Evolutionary conservation across 2,113 vertebrate species (phyloP), one percentile per base, ranked within the genome.

Genomic region (Trichechus manatus): DNA sequence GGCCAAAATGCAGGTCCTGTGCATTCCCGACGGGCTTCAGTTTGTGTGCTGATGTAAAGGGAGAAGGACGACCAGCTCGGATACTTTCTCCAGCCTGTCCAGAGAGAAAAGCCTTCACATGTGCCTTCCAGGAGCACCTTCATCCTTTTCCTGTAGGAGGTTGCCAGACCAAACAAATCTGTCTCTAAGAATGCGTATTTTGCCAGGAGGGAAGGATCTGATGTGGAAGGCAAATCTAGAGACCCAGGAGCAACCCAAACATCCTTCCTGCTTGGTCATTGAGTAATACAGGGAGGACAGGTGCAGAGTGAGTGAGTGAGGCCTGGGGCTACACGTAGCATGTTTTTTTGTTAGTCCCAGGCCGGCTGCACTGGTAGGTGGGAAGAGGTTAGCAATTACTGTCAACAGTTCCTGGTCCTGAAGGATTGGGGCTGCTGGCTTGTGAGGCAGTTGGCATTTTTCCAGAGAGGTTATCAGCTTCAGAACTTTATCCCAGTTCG

Each of bases 151-250:
- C 33, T 25, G 23, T 6, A 39, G 20, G 31, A 59, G 39, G 75
- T 44, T 33, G 4, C 23, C 53, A 86, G 85, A 84, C 33, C 85
- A 91, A 92, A 86, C 86, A 90, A 78, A 87, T 53, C 72, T 78
- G n/a, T 91, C 13, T 83, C 82, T 86, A 44, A 92, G 50, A 95
- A 66, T 39, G 39, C 31, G 19, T 74, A 47, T 36, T 88, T 95
- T 86, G 90, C 2, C 72, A 53, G n/a, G 53, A 87, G 15, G 63
- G 66, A 63, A 53, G 64, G 53, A 50, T 61, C 66, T 79, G 22
- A 2, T 44, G 31, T 8, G 9, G 42, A 81, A 72, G 29, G 59
- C 80, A 83, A 36, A 61, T 47, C 42, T 92, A 25, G 78, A 93
- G 27, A 59, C 74, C n/a, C 19, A 42, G 50, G 61, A 75, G 47